Conservation (phyloP, 35 echinoderm and acorn worm species). For the Apostichopus parvimensis region DNA sequence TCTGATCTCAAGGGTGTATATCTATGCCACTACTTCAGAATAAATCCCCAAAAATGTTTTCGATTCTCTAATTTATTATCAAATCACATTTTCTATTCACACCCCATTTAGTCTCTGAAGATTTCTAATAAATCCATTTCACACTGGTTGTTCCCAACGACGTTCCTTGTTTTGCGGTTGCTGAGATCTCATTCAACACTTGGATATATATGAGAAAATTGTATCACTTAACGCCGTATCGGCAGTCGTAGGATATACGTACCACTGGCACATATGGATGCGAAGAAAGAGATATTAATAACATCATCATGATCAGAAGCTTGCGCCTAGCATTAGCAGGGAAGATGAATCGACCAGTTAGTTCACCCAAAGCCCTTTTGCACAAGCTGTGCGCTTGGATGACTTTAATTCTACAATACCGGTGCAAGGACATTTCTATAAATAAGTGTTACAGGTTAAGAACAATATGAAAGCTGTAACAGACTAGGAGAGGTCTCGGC, state of each 20-base stretch:
- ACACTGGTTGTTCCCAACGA: too few relatives aligned
- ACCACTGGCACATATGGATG: not conserved
- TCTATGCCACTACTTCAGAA: too few relatives aligned
- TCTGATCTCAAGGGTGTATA: too few relatives aligned
- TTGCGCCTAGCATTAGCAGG: not conserved
- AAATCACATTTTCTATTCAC: too few relatives aligned
- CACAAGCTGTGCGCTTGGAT: not conserved
- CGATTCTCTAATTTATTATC: too few relatives aligned
- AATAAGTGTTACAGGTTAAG: not conserved
- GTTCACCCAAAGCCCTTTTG: not conserved
- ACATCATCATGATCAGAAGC: not conserved
- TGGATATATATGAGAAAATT: not conserved
- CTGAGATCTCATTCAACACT: not conserved
- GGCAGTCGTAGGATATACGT: not conserved
- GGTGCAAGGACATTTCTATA: constrained; percentile 12
- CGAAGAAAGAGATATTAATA: not conserved
- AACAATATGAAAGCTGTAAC: not conserved
- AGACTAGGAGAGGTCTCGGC: not conserved
- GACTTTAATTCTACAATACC: not conserved
- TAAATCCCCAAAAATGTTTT: too few relatives aligned
- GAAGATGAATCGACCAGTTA: constrained; percentile 4
- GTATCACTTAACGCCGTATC: not conserved
- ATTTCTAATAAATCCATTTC: too few relatives aligned
- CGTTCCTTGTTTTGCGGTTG: not conserved
- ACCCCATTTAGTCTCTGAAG: too few relatives aligned